A percentile compares a stretch with the other conserved stretches of the same genome.
These are phyloP conservation scores for Brienomyrus longianalis DNA, from an alignment of 2,113 vertebrate species.

Conservation along the genomic window DNA sequence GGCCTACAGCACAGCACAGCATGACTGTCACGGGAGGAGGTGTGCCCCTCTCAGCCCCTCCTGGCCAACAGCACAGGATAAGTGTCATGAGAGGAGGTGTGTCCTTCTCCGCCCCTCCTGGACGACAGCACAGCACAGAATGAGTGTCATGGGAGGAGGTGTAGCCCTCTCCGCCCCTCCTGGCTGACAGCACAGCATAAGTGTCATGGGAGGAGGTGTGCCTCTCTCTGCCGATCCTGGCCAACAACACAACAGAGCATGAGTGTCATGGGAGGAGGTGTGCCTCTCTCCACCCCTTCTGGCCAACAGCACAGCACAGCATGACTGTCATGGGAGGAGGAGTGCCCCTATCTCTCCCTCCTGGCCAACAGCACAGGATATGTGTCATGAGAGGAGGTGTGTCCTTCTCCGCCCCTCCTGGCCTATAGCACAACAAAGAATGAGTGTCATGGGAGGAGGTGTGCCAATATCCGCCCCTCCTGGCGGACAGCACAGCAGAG, in stretches of 20 bases:
- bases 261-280: too few relatives aligned
- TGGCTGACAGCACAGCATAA: not conserved
- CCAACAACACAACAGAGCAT: not conserved
- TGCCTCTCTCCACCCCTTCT: too few relatives aligned
- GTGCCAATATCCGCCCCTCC: not conserved
- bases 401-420: too few relatives aligned
- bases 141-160: not conserved
- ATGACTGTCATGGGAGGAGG: not conserved
- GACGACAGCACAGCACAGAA: too few relatives aligned
- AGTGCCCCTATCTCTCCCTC: not conserved
- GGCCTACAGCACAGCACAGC: too few relatives aligned
- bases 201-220: not conserved
- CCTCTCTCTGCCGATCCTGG: not conserved
- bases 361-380: not conserved
- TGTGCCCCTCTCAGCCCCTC: not conserved
- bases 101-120: too few relatives aligned
- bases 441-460: not conserved
- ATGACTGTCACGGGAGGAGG: not conserved
- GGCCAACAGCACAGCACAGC: too few relatives aligned
- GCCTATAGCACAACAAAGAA: too few relatives aligned
- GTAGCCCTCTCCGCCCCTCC: not conserved
- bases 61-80: not conserved
- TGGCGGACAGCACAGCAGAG: not conserved
- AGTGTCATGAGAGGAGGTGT: too few relatives aligned
- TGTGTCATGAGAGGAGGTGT: too few relatives aligned